A percentile compares a stretch with the other conserved stretches of the same genome.
phyloP scores from a whole-genome alignment of 2,888 invertebrate genomes.

The Leptinotarsa tumamoca region DNA sequence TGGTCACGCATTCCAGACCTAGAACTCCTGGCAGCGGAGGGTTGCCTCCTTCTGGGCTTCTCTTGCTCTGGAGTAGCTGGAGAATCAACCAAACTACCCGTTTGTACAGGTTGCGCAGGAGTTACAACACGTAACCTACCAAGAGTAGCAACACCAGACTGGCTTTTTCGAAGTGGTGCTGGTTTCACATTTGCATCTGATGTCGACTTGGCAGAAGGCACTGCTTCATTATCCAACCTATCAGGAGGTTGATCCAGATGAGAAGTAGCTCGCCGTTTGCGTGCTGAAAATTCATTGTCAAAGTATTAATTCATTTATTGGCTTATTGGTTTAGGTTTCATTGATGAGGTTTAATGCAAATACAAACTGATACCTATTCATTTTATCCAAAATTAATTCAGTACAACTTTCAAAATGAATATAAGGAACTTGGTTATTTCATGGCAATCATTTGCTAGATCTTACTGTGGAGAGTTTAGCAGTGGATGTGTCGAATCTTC shows the following conservation, averaged over 20 bases:
- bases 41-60: conserved; percentile 66
- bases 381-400: too few relatives aligned
- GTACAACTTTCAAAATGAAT: too few relatives aligned
- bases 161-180: conserved; percentile 63
- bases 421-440: too few relatives aligned
- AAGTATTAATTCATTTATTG: background rate
- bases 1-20: conserved; percentile 77
- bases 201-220: conserved; percentile 69
- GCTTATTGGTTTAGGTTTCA: background rate
- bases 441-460: too few relatives aligned
- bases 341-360: background rate
- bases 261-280: conserved; percentile 63
- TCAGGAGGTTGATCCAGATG: conserved; percentile 65
- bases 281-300: conserved; percentile 52
- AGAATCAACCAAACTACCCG: conserved; percentile 55
- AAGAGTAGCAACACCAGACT: conserved; percentile 75
- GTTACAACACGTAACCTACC: conserved; percentile 80
- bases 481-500: too few relatives aligned
- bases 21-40: conserved; percentile 64
- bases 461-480: too few relatives aligned
- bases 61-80: conserved; percentile 62
- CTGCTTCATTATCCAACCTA: conserved; percentile 76
- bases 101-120: conserved; percentile 45
- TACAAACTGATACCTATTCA: too few relatives aligned
- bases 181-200: conserved; percentile 63